Evolutionary conservation across 2,113 vertebrate genomes (phyloP).

Genomic region (Sialia sialis): DNA sequence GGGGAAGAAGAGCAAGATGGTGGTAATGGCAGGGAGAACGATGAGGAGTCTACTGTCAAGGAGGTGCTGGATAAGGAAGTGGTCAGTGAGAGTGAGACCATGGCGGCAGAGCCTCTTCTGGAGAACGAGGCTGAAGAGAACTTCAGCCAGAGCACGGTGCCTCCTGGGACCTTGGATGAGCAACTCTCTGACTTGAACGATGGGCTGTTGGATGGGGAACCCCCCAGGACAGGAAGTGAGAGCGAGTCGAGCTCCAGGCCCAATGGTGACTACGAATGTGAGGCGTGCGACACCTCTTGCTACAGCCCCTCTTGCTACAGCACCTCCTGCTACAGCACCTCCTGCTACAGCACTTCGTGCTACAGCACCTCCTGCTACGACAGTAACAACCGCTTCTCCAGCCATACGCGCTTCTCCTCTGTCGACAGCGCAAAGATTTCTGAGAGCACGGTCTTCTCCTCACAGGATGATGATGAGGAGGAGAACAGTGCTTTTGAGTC

Average conservation of each 20-base stretch:
- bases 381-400: slow-evolving; percentile 83
- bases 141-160: slow-evolving; percentile 68
- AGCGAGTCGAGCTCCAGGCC: slow-evolving; percentile 74
- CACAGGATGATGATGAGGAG: slow-evolving; percentile 93
- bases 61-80: slow-evolving; percentile 69
- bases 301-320: slow-evolving; percentile 89
- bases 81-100: slow-evolving; percentile 70
- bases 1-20: slow-evolving; percentile 69
- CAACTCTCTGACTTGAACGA: slow-evolving; percentile 77
- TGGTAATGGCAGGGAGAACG: slow-evolving; percentile 3
- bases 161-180: slow-evolving; percentile 76
- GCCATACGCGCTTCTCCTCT: slow-evolving; percentile 92
- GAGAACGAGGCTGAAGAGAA: slow-evolving; percentile 48
- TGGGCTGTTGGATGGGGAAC: slow-evolving; percentile 76
- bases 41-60: slow-evolving; percentile 75
- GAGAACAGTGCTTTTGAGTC: slow-evolving; percentile 95
- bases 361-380: slow-evolving; percentile 91
- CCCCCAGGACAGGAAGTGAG: slow-evolving; percentile 79
- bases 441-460: slow-evolving; percentile 96
- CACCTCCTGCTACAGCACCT: slow-evolving; percentile 91
- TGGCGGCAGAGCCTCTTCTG: slow-evolving; percentile 56
- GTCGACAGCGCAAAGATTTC: slow-evolving; percentile 94
- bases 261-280: slow-evolving; percentile 83
- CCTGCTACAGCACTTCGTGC: slow-evolving; percentile 92
- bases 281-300: slow-evolving; percentile 85